A percentile compares a stretch with the other conserved stretches of the same genome.
Evolutionary conservation across 2,797 vertebrate species (phyloP).

Genomic region (Tokudaia muenninki): DNA sequence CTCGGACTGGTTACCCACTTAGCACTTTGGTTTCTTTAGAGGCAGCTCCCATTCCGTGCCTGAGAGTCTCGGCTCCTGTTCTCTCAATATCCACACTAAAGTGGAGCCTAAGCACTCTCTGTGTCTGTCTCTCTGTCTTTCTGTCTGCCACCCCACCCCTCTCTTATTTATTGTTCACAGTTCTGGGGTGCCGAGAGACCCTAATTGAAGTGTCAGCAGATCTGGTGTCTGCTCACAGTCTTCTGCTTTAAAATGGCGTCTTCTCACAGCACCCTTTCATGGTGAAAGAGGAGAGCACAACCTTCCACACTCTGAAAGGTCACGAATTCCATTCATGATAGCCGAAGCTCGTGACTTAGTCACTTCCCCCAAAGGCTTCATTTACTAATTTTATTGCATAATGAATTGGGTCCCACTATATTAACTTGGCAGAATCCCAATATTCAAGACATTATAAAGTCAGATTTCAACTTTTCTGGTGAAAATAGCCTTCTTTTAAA

Average conservation of each 20-base stretch:
- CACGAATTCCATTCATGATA: not conserved
- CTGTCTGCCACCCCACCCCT: not conserved
- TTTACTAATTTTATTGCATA: not conserved
- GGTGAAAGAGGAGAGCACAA: not conserved
- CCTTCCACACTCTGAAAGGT: not conserved
- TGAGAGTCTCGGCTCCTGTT: not conserved
- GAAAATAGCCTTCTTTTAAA: slow-evolving; percentile 5
- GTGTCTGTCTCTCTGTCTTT: not conserved
- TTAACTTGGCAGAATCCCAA: not conserved
- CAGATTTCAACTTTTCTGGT: not conserved
- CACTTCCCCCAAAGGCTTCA: not conserved
- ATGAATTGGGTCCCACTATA: not conserved
- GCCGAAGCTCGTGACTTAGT: not conserved
- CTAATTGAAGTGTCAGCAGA: not conserved
- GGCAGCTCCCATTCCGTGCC: not conserved
- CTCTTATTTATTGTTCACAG: not conserved
- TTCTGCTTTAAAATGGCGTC: not conserved
- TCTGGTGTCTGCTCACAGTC: not conserved
- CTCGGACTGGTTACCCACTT: not conserved
- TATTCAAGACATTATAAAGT: slow-evolving; percentile 17
- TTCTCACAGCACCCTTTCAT: not conserved
- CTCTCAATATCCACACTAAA: not conserved
- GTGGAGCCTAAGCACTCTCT: not conserved
- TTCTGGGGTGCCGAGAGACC: not conserved
- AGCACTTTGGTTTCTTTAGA: not conserved